These are phyloP conservation scores for Falco biarmicus DNA, from an alignment of 2,797 vertebrate genomes.

Conservation along the genomic window DNA sequence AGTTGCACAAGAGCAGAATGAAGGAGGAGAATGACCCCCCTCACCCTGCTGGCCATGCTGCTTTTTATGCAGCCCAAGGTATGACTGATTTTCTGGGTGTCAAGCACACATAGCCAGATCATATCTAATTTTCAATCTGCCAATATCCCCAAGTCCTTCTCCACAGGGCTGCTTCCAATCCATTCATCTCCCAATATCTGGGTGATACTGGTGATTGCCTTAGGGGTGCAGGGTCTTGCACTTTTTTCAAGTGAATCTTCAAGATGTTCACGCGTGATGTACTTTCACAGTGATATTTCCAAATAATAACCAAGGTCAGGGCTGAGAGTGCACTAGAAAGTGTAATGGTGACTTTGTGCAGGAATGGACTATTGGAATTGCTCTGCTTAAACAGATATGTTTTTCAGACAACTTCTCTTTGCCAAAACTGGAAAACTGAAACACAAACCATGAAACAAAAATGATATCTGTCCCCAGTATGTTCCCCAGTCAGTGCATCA, in stretches of 20 bases:
- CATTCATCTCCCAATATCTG: neutral
- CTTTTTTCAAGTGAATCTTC: neutral
- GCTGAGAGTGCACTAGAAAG: neutral
- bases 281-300: neutral
- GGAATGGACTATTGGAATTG: neutral
- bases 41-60: fast-evolving
- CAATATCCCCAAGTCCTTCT: neutral
- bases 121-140: neutral
- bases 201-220: neutral
- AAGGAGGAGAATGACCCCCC: neutral
- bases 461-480: neutral
- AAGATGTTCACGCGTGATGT: neutral
- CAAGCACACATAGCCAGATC: neutral
- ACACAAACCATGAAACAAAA: neutral
- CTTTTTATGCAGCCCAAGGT: neutral
- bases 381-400: neutral
- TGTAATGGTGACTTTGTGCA: neutral
- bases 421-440: neutral
- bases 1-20: fast-evolving
- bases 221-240: neutral
- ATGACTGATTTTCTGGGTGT: neutral
- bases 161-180: neutral
- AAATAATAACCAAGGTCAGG: neutral
- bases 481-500: neutral
- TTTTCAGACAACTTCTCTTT: neutral